These are phyloP conservation scores for Diaperis boleti DNA, from an alignment of 2,888 invertebrate genomes.

Conservation along the genomic window DNA sequence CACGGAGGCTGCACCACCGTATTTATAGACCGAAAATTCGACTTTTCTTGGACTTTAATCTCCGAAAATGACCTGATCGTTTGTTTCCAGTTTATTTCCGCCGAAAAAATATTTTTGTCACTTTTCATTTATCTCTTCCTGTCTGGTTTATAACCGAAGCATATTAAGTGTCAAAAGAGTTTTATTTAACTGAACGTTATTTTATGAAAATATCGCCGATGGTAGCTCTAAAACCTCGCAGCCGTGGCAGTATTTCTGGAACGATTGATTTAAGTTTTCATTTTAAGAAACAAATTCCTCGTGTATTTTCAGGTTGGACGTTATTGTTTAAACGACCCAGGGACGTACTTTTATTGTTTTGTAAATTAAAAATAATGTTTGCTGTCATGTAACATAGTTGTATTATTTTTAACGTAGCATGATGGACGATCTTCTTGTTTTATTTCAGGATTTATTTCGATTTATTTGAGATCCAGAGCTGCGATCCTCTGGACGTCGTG, in stretches of 20 bases:
- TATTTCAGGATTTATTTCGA: slow-evolving; percentile 36
- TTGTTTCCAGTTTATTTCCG: slow-evolving; percentile 14
- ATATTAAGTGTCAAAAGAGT: slow-evolving; percentile 50
- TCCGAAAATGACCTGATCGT: slow-evolving; percentile 6
- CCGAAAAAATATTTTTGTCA: slow-evolving; percentile 53
- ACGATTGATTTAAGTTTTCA: slow-evolving; percentile 11
- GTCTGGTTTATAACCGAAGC: slow-evolving; percentile 52
- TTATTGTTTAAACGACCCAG: slow-evolving; percentile 13
- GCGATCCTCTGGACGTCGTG: neutral
- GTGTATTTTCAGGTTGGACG: neutral
- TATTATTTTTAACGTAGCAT: slow-evolving; percentile 41
- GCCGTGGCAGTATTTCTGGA: slow-evolving; percentile 4
- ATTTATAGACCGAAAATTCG: slow-evolving; percentile 13
- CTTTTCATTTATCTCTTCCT: slow-evolving; percentile 59
- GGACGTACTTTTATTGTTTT: slow-evolving; percentile 22
- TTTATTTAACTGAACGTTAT: slow-evolving; percentile 39
- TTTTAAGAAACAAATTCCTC: neutral
- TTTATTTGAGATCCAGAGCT: slow-evolving; percentile 25
- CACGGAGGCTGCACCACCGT: slow-evolving; percentile 8
- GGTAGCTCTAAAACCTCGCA: neutral
- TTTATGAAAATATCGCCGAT: slow-evolving; percentile 23
- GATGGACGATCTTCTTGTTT: slow-evolving; percentile 36
- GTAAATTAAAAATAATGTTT: slow-evolving; percentile 44
- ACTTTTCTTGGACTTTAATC: slow-evolving; percentile 15
- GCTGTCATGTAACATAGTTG: slow-evolving; percentile 37